phyloP scores from a whole-genome alignment of 2,113 vertebrate species.

The Pogona vitticeps region DNA sequence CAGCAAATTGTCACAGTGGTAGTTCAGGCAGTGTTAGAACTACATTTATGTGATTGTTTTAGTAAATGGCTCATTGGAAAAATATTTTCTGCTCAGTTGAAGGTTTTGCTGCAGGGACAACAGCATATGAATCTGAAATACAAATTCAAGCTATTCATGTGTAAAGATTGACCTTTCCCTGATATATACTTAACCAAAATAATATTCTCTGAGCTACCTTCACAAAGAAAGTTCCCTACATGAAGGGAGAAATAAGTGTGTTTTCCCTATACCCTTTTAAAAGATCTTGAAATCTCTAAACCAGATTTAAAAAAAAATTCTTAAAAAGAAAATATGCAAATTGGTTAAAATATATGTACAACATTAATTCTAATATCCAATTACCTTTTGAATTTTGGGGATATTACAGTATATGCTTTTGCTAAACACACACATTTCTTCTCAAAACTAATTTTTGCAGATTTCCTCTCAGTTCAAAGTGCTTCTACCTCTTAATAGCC shows the following conservation, averaged over 20 bases:
- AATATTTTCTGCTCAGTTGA: conserved; percentile 73
- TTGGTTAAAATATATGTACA: not conserved
- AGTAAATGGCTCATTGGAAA: conserved; percentile 72
- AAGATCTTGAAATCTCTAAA: conserved; percentile 14
- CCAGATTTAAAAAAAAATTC: not conserved
- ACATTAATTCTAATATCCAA: not conserved
- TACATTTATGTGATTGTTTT: conserved; percentile 63
- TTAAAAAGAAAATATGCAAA: not conserved
- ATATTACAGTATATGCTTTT: too few relatives aligned
- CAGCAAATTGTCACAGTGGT: conserved; percentile 59
- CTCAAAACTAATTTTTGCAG: too few relatives aligned
- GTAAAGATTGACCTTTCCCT: conserved; percentile 58
- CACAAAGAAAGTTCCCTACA: not conserved
- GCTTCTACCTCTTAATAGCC: too few relatives aligned
- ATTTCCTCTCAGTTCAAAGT: too few relatives aligned
- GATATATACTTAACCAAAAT: conserved; percentile 14
- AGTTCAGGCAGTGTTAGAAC: conserved; percentile 52
- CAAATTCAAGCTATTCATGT: conserved; percentile 31
- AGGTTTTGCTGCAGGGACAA: conserved; percentile 66
- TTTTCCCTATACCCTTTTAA: not conserved
- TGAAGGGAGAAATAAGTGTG: conserved; percentile 1
- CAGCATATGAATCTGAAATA: conserved; percentile 61
- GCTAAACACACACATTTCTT: not conserved
- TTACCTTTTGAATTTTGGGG: too few relatives aligned
- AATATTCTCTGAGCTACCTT: conserved; percentile 17